phyloP scores from a whole-genome alignment of 2,113 vertebrate genomes.

The Balaeniceps rex region DNA sequence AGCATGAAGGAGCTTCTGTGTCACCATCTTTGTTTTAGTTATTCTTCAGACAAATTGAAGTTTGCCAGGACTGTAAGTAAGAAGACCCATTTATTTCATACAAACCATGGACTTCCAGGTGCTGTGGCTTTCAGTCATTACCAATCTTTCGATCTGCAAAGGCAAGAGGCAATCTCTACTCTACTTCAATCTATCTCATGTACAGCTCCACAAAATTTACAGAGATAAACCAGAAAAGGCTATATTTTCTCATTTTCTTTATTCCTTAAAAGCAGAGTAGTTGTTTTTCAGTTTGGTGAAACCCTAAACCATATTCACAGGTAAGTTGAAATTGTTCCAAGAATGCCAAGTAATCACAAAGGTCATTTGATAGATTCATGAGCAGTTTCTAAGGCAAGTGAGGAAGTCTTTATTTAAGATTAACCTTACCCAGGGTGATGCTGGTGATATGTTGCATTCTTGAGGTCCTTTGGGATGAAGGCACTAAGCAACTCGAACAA shows the following conservation, averaged over 20 bases:
- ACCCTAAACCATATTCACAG: not conserved
- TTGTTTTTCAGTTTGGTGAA: not conserved
- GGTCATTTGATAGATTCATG: not conserved
- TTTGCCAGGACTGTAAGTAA: not conserved
- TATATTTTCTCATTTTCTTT: not conserved
- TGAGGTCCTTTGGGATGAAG: constrained; percentile 1
- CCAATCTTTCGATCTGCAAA: not conserved
- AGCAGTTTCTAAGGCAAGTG: not conserved
- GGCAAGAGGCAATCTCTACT: not conserved
- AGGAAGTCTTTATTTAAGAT: constrained; percentile 8
- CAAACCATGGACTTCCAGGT: not conserved
- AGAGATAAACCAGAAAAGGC: not conserved
- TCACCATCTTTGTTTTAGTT: constrained; percentile 49
- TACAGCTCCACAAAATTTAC: not conserved
- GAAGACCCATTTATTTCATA: not conserved
- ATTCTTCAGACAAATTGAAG: constrained; percentile 12
- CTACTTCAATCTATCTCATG: not conserved
- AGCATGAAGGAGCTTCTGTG: constrained; percentile 21
- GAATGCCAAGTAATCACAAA: not conserved
- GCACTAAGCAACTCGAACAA: constrained; percentile 2
- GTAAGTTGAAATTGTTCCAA: not conserved
- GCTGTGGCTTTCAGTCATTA: not conserved
- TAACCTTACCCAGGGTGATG: not conserved
- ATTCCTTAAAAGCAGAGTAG: not conserved
- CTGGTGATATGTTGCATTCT: not conserved